Base-by-base conservation (phyloP, 2,888 invertebrate genomes). In the Lottia gigantea region DNA sequence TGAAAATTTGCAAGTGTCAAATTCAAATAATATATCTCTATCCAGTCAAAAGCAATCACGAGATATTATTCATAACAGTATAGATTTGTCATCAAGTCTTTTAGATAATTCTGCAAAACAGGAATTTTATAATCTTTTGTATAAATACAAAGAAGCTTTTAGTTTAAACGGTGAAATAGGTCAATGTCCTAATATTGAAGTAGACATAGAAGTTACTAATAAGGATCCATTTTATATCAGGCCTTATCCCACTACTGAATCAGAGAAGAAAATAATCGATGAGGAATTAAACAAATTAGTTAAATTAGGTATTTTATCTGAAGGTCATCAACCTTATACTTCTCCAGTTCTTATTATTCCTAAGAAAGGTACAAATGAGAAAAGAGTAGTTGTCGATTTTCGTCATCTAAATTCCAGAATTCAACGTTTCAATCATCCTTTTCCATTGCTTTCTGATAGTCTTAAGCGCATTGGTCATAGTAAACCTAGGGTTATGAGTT, bases 221-320 rank as follows among this genome's bases (percentile, higher is more conserved):
- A 23, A 55, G 1, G 23, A 55, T 8, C 55, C 55, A 3, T 55
- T 55, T 23, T 55, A 55, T 19, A 31, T 31, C 31, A 31, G 31
- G 6, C 31, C 31, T 4, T 31, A 31, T 31, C 31, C 31, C 2
- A 31, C 2, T 4, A 31, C 31, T 6, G 31, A 31, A 31, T 2
- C 31, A 31, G 31, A 31, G 31, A 31, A 31, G 31, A 31, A 31
- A 49, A 49, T n/a, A n/a, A 19, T 49, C 15, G 2, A 49, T 49
- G n/a, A 49, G 1, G 49, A 49, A 49, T 49, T 16, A 49, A 16
- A 49, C 16, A 49, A 49, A 19, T 19, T 49, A n/a, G 49, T 49
- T 14, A 49, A 49, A n/a, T 49, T 49, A 49, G 49, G 49, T n/a
- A 49, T 49, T n/a, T n/a, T 49, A 49, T 15, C 49, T 49, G 49